These are phyloP conservation scores for Drosophila prostipennis DNA, from an alignment of 2,888 invertebrate species.

Conservation along the genomic window DNA sequence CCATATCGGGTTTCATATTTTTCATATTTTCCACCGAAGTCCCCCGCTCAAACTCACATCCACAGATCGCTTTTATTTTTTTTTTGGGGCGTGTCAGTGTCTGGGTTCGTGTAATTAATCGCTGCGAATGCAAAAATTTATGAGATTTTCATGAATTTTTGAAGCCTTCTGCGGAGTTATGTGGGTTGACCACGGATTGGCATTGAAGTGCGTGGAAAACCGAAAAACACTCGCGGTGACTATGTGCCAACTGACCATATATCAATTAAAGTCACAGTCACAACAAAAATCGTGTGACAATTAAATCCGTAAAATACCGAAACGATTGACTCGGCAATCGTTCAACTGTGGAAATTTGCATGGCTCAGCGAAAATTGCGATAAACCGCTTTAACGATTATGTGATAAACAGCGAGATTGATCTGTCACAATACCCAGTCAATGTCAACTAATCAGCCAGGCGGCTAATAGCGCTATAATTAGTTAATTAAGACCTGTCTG, in stretches of 20 bases:
- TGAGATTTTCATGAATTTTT: slow-evolving; percentile 70
- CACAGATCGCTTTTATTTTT: slow-evolving; percentile 4
- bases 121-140: slow-evolving; percentile 70
- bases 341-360: slow-evolving; percentile 66
- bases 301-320: slow-evolving; percentile 49
- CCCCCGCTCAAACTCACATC: slow-evolving; percentile 17
- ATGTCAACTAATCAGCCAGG: slow-evolving; percentile 39
- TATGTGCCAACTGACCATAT: slow-evolving; percentile 56
- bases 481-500: slow-evolving; percentile 21
- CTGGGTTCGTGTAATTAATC: slow-evolving; percentile 69
- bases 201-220: slow-evolving; percentile 65
- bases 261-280: slow-evolving; percentile 75
- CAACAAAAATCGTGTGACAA: slow-evolving; percentile 76
- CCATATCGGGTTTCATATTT: slow-evolving; percentile 49
- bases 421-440: slow-evolving; percentile 49
- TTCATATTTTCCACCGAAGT: slow-evolving; percentile 41
- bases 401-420: slow-evolving; percentile 46
- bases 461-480: slow-evolving; percentile 29
- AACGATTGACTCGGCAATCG: slow-evolving; percentile 59
- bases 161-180: slow-evolving; percentile 64
- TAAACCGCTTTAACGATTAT: slow-evolving; percentile 56
- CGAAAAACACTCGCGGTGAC: slow-evolving; percentile 51
- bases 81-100: slow-evolving; percentile 57
- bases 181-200: slow-evolving; percentile 45
- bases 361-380: slow-evolving; percentile 64